phyloP scores from a whole-genome alignment of 2,888 invertebrate genomes.

The Diogma glabrata region DNA sequence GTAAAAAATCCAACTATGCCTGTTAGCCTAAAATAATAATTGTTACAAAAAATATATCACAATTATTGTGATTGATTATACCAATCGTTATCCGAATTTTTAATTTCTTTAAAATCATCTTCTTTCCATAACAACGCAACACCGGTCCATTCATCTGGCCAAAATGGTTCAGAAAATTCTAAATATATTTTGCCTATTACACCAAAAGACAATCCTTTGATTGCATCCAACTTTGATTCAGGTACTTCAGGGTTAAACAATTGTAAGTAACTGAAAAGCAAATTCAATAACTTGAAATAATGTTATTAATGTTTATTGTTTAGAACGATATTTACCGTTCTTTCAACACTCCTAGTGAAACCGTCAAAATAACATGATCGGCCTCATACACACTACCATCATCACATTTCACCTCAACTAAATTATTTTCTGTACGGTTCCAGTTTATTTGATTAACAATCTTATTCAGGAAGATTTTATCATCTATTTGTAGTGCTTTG shows the following conservation, averaged over 20 bases:
- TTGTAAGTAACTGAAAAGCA: too few species aligned
- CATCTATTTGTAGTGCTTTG: conserved; percentile 25
- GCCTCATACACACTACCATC: conserved; percentile 38
- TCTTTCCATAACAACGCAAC: conserved; percentile 48
- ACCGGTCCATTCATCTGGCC: conserved; percentile 42
- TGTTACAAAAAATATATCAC: too few species aligned
- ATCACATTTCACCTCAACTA: conserved; percentile 18
- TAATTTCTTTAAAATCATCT: conserved; percentile 32
- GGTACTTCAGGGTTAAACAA: conserved; percentile 42
- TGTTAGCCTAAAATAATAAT: background rate
- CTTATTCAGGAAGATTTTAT: conserved; percentile 28
- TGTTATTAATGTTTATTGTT: too few species aligned
- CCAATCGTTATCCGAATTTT: too few species aligned
- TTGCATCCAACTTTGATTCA: conserved; percentile 37
- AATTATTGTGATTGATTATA: too few species aligned
- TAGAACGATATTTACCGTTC: too few species aligned
- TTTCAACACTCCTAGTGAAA: conserved; percentile 49
- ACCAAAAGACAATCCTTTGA: conserved; percentile 45
- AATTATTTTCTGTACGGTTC: conserved; percentile 24
- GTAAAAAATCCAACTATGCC: conserved; percentile 56
- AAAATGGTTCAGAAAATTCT: conserved; percentile 46
- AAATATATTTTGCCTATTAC: conserved; percentile 51
- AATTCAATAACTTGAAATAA: too few species aligned
- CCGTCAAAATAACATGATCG: conserved; percentile 49
- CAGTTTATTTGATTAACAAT: conserved; percentile 27